Evolutionary conservation across 2,797 vertebrate genomes (phyloP), one percentile per base, ranked within the genome.

Genomic region (Gymnoscopelus braueri): DNA sequence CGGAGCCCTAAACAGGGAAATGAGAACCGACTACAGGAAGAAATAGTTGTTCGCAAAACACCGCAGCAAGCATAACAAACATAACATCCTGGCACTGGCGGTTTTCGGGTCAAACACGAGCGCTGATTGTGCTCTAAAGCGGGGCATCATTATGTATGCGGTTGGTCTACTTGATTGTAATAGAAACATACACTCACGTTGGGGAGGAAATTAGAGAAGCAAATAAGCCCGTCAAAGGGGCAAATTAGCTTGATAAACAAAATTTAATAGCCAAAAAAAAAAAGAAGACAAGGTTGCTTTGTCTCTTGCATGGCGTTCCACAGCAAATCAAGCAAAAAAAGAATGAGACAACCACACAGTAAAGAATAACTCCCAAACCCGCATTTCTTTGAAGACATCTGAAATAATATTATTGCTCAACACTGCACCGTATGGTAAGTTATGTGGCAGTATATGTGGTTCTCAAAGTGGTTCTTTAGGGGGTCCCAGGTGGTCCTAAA

Each of bases 371-470:
- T 59, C 12, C 12, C 50, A 60, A 32, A 44, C 51, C 32, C 26
- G 8, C 39, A 47, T 15, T 63, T 71, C 26, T 63, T 48, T 0
- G 12, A 47, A 62, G 61, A 71, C 56, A 69, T 75, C 75, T 77
- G 77, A 85, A 69, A 75, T 10, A 74, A 69, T 51, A 9, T 0
- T n/a, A 61, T 13, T 80, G 65, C 77, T 81, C 63, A 61, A 69
- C 57, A 65, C 63, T 62, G 63, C 15, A 50, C 53, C 67, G 53
- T 26, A 68, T 47, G 58, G 48, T 48, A 50, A 57, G 58, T 66
- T 64, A 62, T 19, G 51, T 8, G 35, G 53, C 52, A 19, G n/a
- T 44, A 10, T 7, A 3, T 7, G 39, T 10, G 8, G 5, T 35
- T 35, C 5, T 35, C 32, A 35, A 35, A 35, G 5, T 35, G 32